Evolutionary conservation across 2,888 invertebrate species (phyloP).

Genomic region (Rotaria magnacalcarata): DNA sequence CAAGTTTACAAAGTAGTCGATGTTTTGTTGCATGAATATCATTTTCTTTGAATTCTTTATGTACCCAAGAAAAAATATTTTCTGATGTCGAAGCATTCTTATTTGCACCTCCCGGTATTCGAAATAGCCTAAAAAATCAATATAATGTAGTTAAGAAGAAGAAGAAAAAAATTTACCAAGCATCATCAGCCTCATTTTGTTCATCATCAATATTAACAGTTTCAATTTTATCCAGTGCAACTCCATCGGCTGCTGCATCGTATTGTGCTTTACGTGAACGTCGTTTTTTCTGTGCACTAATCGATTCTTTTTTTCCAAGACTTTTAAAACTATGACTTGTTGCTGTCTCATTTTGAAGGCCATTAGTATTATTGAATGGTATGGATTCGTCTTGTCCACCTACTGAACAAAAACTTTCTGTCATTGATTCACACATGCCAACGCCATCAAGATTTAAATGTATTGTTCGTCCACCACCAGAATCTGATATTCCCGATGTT

Average conservation of each 20-base stretch:
- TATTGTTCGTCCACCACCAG: not conserved
- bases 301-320: not conserved
- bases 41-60: conserved; percentile 31
- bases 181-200: not conserved
- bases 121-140: not conserved
- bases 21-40: conserved; percentile 34
- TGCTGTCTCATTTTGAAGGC: not conserved
- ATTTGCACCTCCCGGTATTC: not conserved
- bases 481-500: conserved; percentile 14
- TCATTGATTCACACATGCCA: conserved; percentile 31
- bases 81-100: not conserved
- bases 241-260: not conserved
- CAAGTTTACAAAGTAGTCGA: conserved; percentile 27
- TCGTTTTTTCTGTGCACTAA: not conserved
- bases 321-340: not conserved
- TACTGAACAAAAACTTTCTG: conserved; percentile 31
- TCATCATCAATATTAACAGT: not conserved
- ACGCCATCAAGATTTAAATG: not conserved
- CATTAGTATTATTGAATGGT: not conserved
- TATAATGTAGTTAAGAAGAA: no score
- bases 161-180: not conserved
- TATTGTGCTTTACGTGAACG: conserved; percentile 22
- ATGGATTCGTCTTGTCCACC: not conserved
- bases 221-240: conserved; percentile 6
- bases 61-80: conserved; percentile 33